A percentile compares a stretch with the other conserved stretches of the same genome.
Conservation (phyloP, 2,888 invertebrate species). For the Teleogryllus oceanicus region DNA sequence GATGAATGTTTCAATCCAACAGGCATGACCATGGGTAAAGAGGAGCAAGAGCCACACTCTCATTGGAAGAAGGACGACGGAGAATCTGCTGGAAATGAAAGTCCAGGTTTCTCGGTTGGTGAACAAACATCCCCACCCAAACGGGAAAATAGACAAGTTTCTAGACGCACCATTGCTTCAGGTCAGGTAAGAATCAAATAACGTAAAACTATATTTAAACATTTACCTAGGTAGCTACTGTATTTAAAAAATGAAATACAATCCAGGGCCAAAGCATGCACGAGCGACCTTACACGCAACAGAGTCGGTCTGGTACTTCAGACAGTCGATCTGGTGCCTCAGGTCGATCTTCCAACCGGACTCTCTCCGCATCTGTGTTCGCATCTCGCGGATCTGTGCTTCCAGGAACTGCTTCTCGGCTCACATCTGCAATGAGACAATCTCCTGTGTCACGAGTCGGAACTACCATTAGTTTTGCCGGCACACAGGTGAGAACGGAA, state of each 20-base stretch:
- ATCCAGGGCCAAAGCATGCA: conserved; percentile 24
- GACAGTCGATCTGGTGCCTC: conserved; percentile 25
- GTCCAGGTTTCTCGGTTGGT: not conserved
- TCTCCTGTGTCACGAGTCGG: conserved; percentile 39
- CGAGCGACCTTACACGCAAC: conserved; percentile 31
- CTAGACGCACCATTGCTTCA: not conserved
- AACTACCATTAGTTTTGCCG: conserved; percentile 40
- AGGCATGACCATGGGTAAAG: too few species aligned
- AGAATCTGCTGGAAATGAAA: not conserved
- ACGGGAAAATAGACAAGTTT: not conserved
- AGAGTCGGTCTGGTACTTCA: conserved; percentile 29
- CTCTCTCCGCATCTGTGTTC: conserved; percentile 35
- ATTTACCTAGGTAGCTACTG: too few species aligned
- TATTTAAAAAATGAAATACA: too few species aligned
- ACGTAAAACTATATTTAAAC: too few species aligned
- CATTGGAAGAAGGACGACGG: not conserved
- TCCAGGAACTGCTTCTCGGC: conserved; percentile 42
- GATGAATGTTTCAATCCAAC: too few species aligned
- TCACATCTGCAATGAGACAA: conserved; percentile 41
- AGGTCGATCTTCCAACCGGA: conserved; percentile 23
- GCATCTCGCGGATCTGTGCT: conserved; percentile 26
- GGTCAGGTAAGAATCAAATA: not conserved
- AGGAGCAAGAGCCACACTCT: too few species aligned
- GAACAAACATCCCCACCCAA: not conserved
- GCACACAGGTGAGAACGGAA: conserved; percentile 34